Conservation (phyloP, 2,888 invertebrate genomes). For the Chrysotoxum bicinctum region DNA sequence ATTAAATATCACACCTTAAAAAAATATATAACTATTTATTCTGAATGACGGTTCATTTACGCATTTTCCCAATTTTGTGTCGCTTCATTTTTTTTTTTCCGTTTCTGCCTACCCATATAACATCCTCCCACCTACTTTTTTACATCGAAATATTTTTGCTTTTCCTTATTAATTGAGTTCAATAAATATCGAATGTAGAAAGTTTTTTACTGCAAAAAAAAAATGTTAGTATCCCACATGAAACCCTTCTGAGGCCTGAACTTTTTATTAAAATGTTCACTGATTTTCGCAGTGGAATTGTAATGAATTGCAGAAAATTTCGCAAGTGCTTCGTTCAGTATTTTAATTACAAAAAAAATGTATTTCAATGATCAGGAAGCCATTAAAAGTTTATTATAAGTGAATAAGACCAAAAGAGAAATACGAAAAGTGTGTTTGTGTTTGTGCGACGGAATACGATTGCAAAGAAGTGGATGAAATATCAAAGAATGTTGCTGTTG, state of each 20-base stretch:
- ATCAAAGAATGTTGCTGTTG: conserved; percentile 67
- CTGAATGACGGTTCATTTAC: conserved; percentile 17
- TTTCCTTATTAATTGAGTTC: conserved; percentile 8
- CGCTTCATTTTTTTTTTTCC: not conserved
- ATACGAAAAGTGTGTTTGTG: conserved; percentile 26
- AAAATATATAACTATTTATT: not conserved
- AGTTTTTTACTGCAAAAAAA: conserved; percentile 46
- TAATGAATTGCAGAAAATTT: conserved; percentile 17
- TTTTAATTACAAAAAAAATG: conserved; percentile 27
- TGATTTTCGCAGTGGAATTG: not conserved
- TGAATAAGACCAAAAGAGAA: conserved; percentile 38
- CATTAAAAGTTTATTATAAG: conserved; percentile 69
- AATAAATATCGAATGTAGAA: conserved; percentile 30
- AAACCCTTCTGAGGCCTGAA: conserved; percentile 24
- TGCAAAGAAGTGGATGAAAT: conserved; percentile 52
- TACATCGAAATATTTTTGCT: conserved; percentile 7
- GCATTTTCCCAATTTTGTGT: conserved; percentile 36
- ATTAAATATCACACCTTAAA: conserved; percentile 65
- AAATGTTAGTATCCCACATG: conserved; percentile 28
- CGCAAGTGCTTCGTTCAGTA: conserved; percentile 8
- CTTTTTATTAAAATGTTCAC: conserved; percentile 13
- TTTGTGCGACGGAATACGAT: conserved; percentile 49
- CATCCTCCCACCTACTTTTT: conserved; percentile 47
- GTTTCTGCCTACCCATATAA: conserved; percentile 9
- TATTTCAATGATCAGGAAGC: conserved; percentile 65